phyloP scores from a whole-genome alignment of 2,797 vertebrate genomes.

The Macropodus opercularis region DNA sequence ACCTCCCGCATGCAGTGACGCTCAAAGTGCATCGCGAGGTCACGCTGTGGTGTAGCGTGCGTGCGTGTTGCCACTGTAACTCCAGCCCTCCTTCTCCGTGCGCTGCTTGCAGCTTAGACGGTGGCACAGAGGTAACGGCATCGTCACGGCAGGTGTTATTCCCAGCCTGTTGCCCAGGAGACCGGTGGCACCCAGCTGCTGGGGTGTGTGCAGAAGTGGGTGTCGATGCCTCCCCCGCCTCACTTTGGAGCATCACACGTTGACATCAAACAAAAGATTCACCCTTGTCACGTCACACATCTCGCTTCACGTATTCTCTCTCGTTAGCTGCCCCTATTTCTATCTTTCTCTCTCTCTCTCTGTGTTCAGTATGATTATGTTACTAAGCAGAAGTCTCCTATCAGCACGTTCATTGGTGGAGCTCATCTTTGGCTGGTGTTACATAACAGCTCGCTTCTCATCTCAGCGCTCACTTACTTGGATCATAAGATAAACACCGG shows the following conservation, averaged over 20 bases:
- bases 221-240: constrained; percentile 57
- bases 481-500: constrained; percentile 53
- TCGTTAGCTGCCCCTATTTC: constrained; percentile 27
- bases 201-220: constrained; percentile 64
- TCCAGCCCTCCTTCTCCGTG: neutral
- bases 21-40: neutral
- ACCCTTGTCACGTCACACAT: constrained; percentile 10
- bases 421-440: constrained; percentile 64
- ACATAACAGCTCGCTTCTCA: constrained; percentile 64
- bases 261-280: constrained; percentile 53
- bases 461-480: constrained; percentile 49
- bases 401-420: constrained; percentile 75
- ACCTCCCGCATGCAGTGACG: neutral
- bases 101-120: constrained; percentile 23
- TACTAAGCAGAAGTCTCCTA: constrained; percentile 78
- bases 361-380: constrained; percentile 60
- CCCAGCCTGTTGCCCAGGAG: constrained; percentile 74
- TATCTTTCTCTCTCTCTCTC: constrained; percentile 32
- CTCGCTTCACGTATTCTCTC: neutral
- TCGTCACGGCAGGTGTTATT: too few species aligned
- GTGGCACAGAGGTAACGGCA: too few species aligned
- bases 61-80: constrained; percentile 2
- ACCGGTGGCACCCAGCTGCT: constrained; percentile 62
- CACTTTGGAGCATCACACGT: constrained; percentile 51
- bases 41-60: neutral